Conservation (phyloP, 2,888 invertebrate species). For the Ochropleura plecta region DNA sequence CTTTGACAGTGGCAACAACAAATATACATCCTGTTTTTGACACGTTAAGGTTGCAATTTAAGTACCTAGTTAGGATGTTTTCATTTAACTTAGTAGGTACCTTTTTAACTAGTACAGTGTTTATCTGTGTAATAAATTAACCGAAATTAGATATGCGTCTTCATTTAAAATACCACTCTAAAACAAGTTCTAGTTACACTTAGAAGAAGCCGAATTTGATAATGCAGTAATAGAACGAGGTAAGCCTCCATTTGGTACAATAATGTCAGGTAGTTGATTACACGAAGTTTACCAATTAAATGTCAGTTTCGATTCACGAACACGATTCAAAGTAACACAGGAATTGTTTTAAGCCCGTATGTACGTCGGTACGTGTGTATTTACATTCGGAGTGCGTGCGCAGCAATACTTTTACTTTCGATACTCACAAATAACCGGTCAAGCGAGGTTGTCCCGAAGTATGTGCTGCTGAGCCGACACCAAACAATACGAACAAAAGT, state of each 20-base stretch:
- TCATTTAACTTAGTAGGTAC: neutral
- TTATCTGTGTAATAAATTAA: neutral
- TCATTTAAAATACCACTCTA: neutral
- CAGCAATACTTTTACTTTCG: slow-evolving; percentile 77
- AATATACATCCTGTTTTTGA: neutral
- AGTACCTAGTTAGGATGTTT: neutral
- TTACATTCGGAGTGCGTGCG: slow-evolving; percentile 59
- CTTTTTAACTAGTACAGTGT: neutral
- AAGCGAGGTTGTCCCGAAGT: slow-evolving; percentile 64
- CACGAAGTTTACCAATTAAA: slow-evolving; percentile 49
- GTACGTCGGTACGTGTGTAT: slow-evolving; percentile 31
- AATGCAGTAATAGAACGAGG: neutral
- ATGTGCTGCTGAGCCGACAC: slow-evolving; percentile 29
- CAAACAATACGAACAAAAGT: slow-evolving; percentile 64
- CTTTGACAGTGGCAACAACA: neutral
- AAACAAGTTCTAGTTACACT: neutral
- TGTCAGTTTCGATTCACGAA: slow-evolving; percentile 35
- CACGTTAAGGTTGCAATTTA: neutral
- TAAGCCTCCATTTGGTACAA: neutral
- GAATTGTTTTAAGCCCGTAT: slow-evolving; percentile 35
- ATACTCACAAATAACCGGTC: slow-evolving; percentile 78
- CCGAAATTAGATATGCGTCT: neutral
- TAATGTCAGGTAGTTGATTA: neutral
- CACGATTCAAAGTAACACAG: slow-evolving; percentile 32
- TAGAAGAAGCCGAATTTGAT: neutral